Evolutionary conservation across 2,888 invertebrate species (phyloP), one percentile per base, ranked within the genome.

Genomic region (Ormyrus labotus): DNA sequence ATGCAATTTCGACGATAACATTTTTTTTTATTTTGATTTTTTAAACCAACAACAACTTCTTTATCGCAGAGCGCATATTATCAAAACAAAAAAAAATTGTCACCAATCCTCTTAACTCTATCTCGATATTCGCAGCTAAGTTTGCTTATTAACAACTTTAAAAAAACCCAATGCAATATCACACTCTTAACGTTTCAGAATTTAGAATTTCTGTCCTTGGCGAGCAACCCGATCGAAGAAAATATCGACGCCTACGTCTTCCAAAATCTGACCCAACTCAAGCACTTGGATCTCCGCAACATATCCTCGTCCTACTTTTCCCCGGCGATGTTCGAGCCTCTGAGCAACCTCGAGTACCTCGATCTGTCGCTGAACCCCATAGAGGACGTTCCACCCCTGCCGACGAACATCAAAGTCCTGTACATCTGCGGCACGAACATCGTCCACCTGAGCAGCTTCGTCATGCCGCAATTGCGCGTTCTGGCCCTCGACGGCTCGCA

Each of bases 341-440:
- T 90, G 45, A 77, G 74, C 1, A 88, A 86, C 55, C 82, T 91
- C 11, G 86, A 85, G 2, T 78, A 81, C 10, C 73, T 91, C 10
- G 88, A 89, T 72, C 80, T 91, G 34, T 90, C 90, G 0, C 78
- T 76, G 19, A 95, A 95, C 85, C 92, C 92, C 11, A 88, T 95
- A 2, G 88, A 86, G 0, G 89, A 90, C 5, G 88, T 94, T 8
- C 94, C 94, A 47, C 90, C 91, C 53, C 85, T 94, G 73, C 94
- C 94, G 0, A 91, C 90, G 11, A 91, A 91, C 48, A 84, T 95
- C 6, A 91, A 93, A 85, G 92, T 92, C 81, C 89, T 95, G 19
- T 94, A 95, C 87, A 84, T 95, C 11, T 95, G 94, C 0, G 93
- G 93, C 64, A 94, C 94, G 72, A 92, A 92, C 8, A 92, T 95